Evolutionary conservation across 2,797 vertebrate species (phyloP).

Genomic region (Borostomias antarcticus): DNA sequence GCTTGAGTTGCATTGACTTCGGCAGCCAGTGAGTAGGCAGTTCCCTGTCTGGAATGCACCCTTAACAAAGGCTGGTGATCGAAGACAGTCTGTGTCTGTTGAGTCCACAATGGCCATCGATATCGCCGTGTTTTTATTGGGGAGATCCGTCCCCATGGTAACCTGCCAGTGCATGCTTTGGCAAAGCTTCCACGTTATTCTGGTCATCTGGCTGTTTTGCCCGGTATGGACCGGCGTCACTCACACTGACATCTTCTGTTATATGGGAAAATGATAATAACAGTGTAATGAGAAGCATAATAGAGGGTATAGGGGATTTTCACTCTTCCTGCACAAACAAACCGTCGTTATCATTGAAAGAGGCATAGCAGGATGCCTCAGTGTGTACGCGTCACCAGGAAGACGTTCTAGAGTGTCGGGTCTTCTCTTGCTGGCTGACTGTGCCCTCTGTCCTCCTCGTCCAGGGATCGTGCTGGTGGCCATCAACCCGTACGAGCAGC

Average conservation of each 20-base stretch:
- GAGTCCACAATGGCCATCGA: conserved; percentile 1
- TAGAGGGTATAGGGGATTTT: background rate
- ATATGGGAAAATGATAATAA: background rate
- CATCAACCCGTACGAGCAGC: conserved; percentile 93
- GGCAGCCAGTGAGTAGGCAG: conserved; percentile 1
- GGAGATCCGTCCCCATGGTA: conserved; percentile 19
- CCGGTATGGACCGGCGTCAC: no score
- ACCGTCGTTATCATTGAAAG: background rate
- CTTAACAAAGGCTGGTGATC: conserved; percentile 14
- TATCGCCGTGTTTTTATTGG: conserved; percentile 24
- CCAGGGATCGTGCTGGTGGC: conserved; percentile 95
- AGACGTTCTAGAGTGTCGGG: background rate
- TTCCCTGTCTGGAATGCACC: background rate
- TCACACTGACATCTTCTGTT: no score
- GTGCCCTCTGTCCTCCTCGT: conserved; percentile 2
- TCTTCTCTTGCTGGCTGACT: background rate
- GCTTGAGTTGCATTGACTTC: background rate
- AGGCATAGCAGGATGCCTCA: background rate
- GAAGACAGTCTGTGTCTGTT: conserved; percentile 4
- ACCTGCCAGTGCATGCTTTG: conserved; percentile 8
- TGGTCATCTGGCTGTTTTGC: background rate
- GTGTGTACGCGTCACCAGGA: background rate
- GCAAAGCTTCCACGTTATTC: background rate
- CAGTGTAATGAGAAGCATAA: background rate
- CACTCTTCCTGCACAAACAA: background rate